Evolutionary conservation across 2,888 invertebrate species (phyloP).

Genomic region (Morinoia aosen): DNA sequence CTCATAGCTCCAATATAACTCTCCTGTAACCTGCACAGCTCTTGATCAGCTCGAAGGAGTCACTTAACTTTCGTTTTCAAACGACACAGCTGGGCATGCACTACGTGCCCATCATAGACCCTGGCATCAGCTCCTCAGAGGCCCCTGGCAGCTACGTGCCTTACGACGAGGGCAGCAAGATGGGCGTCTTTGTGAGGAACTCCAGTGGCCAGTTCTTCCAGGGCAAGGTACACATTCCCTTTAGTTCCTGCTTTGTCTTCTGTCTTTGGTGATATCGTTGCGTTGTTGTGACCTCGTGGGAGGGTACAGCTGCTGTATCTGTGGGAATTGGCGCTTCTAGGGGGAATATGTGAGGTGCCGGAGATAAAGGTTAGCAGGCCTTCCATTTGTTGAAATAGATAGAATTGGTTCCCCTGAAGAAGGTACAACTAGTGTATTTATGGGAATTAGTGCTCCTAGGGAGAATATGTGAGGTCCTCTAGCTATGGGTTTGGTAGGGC

Average conservation of each 20-base stretch:
- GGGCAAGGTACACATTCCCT: constrained; percentile 77
- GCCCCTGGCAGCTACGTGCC: constrained; percentile 80
- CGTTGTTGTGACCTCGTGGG: not conserved
- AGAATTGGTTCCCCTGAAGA: too few species aligned
- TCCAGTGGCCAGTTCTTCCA: constrained; percentile 77
- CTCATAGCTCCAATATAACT: too few species aligned
- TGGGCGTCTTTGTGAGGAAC: constrained; percentile 83
- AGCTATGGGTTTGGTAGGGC: too few species aligned
- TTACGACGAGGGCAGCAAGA: constrained; percentile 81
- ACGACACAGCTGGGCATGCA: constrained; percentile 78
- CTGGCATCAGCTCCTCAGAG: constrained; percentile 83
- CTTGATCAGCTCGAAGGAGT: not conserved
- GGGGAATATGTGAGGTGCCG: too few species aligned
- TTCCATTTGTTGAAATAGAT: too few species aligned
- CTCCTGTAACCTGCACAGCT: too few species aligned
- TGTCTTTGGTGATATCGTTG: not conserved
- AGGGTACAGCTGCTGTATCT: too few species aligned
- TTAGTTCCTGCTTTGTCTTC: not conserved
- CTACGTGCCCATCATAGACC: constrained; percentile 82
- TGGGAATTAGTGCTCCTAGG: too few species aligned
- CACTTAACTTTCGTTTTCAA: not conserved
- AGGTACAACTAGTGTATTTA: too few species aligned
- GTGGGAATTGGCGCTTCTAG: too few species aligned
- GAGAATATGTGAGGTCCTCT: too few species aligned
- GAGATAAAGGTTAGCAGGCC: too few species aligned